A percentile compares a stretch with the other conserved stretches of the same genome.
phyloP scores from a whole-genome alignment of 2,797 vertebrate species.

The Crocodylus rhombifer region DNA sequence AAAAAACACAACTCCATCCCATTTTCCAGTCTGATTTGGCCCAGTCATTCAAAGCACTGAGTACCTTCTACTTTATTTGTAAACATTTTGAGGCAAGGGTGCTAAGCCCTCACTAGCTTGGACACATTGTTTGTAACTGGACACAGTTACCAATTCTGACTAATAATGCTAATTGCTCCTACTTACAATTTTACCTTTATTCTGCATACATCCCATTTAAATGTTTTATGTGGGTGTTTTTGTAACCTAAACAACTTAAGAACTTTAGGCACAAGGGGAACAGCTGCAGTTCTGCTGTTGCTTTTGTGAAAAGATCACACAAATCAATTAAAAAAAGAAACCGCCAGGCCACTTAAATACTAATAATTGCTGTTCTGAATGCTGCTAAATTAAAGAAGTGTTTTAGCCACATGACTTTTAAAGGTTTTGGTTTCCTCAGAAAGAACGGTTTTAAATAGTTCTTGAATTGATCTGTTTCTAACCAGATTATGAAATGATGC shows the following conservation, averaged over 20 bases:
- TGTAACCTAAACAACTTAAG: not conserved
- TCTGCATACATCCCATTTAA: not conserved
- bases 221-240: not conserved
- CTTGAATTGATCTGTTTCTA: not conserved
- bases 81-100: not conserved
- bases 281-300: not conserved
- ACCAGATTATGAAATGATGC: not conserved
- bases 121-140: not conserved
- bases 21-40: not conserved
- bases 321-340: slow-evolving; percentile 23
- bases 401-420: slow-evolving; percentile 29
- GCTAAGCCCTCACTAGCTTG: not conserved
- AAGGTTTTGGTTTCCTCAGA: slow-evolving; percentile 28
- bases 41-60: not conserved
- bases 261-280: not conserved
- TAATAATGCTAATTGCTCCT: slow-evolving; percentile 2
- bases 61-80: not conserved
- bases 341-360: slow-evolving; percentile 18
- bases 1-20: not conserved
- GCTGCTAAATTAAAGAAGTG: slow-evolving; percentile 57
- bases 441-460: slow-evolving; percentile 36
- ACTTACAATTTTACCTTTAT: not conserved
- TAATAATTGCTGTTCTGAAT: slow-evolving; percentile 35
- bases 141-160: not conserved
- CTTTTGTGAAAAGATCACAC: slow-evolving; percentile 17